Evolutionary conservation across 2,888 invertebrate species (phyloP).

Genomic region (Mimachlamys varia): DNA sequence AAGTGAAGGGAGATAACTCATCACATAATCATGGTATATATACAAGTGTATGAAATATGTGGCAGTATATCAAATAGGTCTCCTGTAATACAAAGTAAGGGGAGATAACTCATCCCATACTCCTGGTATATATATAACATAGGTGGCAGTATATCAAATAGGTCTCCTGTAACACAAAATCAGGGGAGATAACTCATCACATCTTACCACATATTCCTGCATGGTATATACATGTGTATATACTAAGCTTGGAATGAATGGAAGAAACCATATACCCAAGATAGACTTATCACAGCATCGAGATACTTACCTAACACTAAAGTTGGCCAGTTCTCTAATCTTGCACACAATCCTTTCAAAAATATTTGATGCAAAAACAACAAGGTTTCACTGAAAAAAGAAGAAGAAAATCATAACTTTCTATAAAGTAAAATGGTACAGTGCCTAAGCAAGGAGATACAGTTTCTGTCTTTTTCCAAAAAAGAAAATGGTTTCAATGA

Average conservation of each 20-base stretch:
- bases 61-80: slow-evolving; percentile 97
- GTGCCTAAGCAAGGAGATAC: too few species aligned
- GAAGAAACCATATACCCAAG: slow-evolving; percentile 94
- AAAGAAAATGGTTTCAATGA: too few species aligned
- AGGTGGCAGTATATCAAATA: too few species aligned
- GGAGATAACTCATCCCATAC: too few species aligned
- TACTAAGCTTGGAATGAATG: too few species aligned
- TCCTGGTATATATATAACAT: too few species aligned
- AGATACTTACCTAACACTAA: slow-evolving; percentile 90
- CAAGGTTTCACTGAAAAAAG: slow-evolving; percentile 89
- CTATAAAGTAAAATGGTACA: too few species aligned
- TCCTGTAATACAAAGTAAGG: slow-evolving; percentile 88
- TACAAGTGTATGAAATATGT: slow-evolving; percentile 94
- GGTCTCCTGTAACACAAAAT: too few species aligned
- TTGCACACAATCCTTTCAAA: slow-evolving; percentile 93
- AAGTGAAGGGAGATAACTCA: slow-evolving; percentile 87
- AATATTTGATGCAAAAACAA: slow-evolving; percentile 96
- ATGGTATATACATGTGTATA: too few species aligned
- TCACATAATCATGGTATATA: slow-evolving; percentile 96
- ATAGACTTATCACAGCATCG: too few species aligned
- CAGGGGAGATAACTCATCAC: slow-evolving; percentile 95
- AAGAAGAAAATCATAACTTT: neutral
- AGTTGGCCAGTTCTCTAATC: slow-evolving; percentile 97
- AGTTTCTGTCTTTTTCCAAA: too few species aligned
- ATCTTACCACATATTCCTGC: too few species aligned